A percentile compares a stretch with the other conserved stretches of the same genome.
Conservation (phyloP, 2,888 invertebrate genomes). For the Drosophila neotestacea region DNA sequence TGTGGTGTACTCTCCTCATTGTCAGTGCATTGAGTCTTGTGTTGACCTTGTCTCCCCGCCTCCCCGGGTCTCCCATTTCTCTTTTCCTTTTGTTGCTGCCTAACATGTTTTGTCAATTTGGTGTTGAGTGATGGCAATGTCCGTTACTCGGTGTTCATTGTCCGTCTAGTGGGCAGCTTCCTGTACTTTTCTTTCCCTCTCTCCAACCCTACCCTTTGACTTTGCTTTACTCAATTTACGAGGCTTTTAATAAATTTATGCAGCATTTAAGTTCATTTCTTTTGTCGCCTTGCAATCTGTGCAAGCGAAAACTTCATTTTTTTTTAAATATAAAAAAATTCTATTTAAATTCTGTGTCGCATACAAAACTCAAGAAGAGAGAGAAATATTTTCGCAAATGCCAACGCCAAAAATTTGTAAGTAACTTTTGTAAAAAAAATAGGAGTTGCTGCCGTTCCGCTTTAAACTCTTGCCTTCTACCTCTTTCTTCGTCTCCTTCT, state of each 20-base stretch:
- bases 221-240: conserved; percentile 36
- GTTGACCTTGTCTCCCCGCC: conserved; percentile 57
- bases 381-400: conserved; percentile 10
- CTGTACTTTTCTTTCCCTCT: conserved; percentile 3
- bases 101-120: conserved; percentile 70
- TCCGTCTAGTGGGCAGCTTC: conserved; percentile 27
- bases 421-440: conserved; percentile 8
- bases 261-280: conserved; percentile 26
- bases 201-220: conserved; percentile 30
- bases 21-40: conserved; percentile 50
- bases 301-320: neutral
- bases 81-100: neutral
- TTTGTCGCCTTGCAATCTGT: conserved; percentile 21
- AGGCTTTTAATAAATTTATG: conserved; percentile 49
- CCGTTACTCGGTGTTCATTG: conserved; percentile 17
- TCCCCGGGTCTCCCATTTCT: neutral
- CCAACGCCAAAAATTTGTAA: conserved; percentile 22
- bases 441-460: conserved; percentile 1
- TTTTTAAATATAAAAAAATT: neutral
- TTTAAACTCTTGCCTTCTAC: neutral
- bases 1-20: conserved; percentile 19
- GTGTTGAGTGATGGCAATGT: conserved; percentile 68
- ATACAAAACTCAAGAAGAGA: neutral
- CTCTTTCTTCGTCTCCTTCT: neutral
- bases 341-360: conserved; percentile 2